Percentiles rank a stretch among this genome's conserved stretches.
These are phyloP conservation scores for Phyllostomus hastatus DNA, from an alignment of 2,113 vertebrate species.

Conservation along the genomic window DNA sequence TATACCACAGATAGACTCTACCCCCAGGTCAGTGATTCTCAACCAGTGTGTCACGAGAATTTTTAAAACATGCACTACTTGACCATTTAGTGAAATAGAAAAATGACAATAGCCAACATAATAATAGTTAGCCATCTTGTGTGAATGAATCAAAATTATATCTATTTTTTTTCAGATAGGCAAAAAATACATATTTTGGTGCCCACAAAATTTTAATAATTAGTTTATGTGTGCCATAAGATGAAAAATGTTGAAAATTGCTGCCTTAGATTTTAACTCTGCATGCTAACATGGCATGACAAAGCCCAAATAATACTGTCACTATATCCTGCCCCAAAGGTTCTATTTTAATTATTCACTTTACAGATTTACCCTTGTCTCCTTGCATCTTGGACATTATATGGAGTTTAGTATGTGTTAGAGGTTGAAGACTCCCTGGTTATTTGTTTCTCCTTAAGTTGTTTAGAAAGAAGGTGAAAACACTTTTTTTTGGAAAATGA, in stretches of 20 bases:
- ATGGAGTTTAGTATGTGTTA: background rate
- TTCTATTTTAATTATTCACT: background rate
- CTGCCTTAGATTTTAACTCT: background rate
- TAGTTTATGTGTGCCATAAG: background rate
- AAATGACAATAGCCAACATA: background rate
- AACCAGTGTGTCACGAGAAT: background rate
- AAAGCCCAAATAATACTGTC: background rate
- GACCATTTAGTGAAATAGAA: background rate
- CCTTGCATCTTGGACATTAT: background rate
- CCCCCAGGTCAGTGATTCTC: background rate
- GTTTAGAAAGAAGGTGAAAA: constrained; percentile 24
- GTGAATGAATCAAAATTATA: background rate
- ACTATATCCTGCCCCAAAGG: background rate
- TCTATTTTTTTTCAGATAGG: background rate
- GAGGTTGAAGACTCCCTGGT: background rate
- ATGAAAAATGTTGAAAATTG: background rate
- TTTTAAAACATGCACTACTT: background rate
- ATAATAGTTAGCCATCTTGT: background rate
- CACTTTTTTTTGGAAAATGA: background rate
- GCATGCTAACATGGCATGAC: rapidly evolving
- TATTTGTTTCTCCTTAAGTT: background rate
- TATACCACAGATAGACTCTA: background rate
- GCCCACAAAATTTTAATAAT: background rate
- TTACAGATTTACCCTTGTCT: background rate
- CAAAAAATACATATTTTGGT: background rate